Base-by-base conservation (phyloP, 2,888 invertebrate species). In the Mesoligia furuncula region DNA sequence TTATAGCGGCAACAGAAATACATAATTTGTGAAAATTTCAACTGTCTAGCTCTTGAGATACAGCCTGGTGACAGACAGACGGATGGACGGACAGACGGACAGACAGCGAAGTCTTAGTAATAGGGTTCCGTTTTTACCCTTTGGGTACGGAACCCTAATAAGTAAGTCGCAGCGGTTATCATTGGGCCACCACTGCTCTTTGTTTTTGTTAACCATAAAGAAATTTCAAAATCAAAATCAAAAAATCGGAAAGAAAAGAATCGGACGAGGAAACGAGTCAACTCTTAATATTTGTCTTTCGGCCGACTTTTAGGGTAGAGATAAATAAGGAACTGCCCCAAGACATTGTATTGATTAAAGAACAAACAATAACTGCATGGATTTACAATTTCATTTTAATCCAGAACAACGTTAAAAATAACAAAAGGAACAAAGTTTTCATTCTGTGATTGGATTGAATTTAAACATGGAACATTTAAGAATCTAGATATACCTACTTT, bases 181-280 rank as follows among this genome's bases (percentile, higher is more conserved):
- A 31, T 4, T 31, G 31, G 31, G 31, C 31, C 31, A 31, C 31
- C 31, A 31, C 31, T 31, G 31, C 31, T 31, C 31, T 31, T 31
- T 31, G 31, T n/a, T 8, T 54, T 24, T 54, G 48, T 48, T 48
- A 51, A 9, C n/a, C 9, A n/a, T n/a, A 57, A 57, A 57, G 11
- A 57, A n/a, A 13, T 13, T 11, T 59, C 27, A 54, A 54, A 4
- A 54, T 54, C 9, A 59, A 59, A 59, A 27, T 59, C 59, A 80
- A 83, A 78, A 66, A 80, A 57, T 57, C 65, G n/a, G 36, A 78
- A 79, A 73, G 65, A 39, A 78, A 73, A 70, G 13, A 73, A 54
- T 69, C 31, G 39, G 48, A 51, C n/a, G 15, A 75, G 62, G 51
- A 65, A 75, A 59, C 20, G 31, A 69, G 24, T 69, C 54, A 42